These are phyloP conservation scores for Vireo griseus DNA, from an alignment of 2,797 vertebrate species.

Conservation along the genomic window DNA sequence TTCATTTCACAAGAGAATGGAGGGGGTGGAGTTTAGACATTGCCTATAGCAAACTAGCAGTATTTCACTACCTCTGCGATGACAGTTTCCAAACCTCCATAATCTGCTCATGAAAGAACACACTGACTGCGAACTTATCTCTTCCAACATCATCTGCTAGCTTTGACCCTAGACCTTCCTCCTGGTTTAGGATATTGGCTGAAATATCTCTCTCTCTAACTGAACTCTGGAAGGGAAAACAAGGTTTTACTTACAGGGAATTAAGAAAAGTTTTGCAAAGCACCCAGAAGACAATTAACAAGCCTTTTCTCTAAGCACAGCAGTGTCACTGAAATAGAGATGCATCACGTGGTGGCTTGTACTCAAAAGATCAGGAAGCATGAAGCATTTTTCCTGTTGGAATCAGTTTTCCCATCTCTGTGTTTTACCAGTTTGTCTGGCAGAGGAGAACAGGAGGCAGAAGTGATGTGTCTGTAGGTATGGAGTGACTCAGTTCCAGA, in stretches of 20 bases:
- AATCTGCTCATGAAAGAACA: conserved; percentile 27
- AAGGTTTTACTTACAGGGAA: background rate
- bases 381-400: background rate
- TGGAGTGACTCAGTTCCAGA: background rate
- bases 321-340: background rate
- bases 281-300: background rate
- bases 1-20: conserved; percentile 41
- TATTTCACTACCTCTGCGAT: background rate
- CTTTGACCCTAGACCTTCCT: conserved; percentile 5
- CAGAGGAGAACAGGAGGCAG: background rate
- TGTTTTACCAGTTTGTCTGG: background rate
- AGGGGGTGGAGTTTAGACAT: background rate
- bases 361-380: background rate
- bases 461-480: background rate
- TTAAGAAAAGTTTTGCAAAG: background rate
- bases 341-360: background rate
- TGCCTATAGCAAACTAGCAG: conserved; percentile 32
- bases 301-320: background rate
- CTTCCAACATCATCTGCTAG: conserved; percentile 9
- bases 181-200: conserved; percentile 16
- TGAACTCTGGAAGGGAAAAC: background rate
- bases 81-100: conserved; percentile 22
- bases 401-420: background rate
- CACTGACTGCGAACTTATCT: conserved; percentile 23
- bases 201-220: background rate